Evolutionary conservation across 2,888 invertebrate species (phyloP).

Genomic region (Calliopum simillimum): DNA sequence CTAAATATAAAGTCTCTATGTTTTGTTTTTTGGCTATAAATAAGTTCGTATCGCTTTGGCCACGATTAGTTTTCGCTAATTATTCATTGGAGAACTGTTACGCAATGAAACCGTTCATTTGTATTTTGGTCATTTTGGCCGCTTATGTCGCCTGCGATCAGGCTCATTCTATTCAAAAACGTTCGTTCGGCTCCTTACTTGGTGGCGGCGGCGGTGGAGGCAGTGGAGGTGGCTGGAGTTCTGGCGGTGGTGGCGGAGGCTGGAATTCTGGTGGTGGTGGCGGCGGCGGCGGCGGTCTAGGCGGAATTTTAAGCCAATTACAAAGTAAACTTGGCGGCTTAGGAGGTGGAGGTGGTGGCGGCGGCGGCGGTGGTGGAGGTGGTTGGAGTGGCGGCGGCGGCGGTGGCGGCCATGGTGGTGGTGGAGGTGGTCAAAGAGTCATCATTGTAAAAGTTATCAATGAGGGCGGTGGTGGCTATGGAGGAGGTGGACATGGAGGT

Average conservation of each 20-base stretch:
- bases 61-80: slow-evolving; percentile 55
- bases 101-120: slow-evolving; percentile 56
- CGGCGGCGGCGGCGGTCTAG: slow-evolving; percentile 19
- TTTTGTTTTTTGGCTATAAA: slow-evolving; percentile 52
- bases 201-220: slow-evolving; percentile 38
- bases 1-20: not conserved
- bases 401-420: not conserved
- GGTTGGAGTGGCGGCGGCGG: not conserved
- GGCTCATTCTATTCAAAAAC: slow-evolving; percentile 48
- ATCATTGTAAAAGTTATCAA: slow-evolving; percentile 4
- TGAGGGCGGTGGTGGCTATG: slow-evolving; percentile 23
- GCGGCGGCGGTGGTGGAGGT: not conserved
- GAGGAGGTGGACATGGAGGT: not conserved
- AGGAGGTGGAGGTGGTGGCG: slow-evolving; percentile 9
- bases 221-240: slow-evolving; percentile 29
- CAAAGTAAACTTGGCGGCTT: slow-evolving; percentile 23
- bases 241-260: slow-evolving; percentile 31
- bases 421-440: slow-evolving; percentile 12
- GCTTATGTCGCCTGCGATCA: slow-evolving; percentile 52
- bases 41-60: slow-evolving; percentile 44
- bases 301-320: not conserved
- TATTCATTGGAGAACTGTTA: slow-evolving; percentile 45
- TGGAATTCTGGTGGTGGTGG: slow-evolving; percentile 25
- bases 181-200: slow-evolving; percentile 51
- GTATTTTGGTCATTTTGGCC: slow-evolving; percentile 54